Evolutionary conservation across 1,140 invertebrate genomes (phyloP).

Genomic region (Argopecten irradians): DNA sequence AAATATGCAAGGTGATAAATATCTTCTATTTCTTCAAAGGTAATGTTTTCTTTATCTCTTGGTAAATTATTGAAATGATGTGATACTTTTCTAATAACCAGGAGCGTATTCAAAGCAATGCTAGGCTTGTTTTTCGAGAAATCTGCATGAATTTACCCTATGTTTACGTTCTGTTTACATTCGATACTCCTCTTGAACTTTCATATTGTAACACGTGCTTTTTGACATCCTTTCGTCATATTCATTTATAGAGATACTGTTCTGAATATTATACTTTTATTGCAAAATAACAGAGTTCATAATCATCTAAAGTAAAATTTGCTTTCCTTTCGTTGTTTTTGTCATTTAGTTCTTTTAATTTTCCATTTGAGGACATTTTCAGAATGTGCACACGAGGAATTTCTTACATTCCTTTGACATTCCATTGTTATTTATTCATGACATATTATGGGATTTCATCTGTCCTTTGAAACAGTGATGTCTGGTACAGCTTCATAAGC

Average conservation of each 20-base stretch:
- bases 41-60: neutral
- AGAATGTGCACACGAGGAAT: neutral
- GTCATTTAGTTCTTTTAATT: neutral
- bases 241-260: neutral
- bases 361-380: neutral
- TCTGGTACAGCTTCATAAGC: no score
- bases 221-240: slow-evolving; percentile 8
- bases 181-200: slow-evolving; percentile 15
- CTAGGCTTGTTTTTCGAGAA: neutral
- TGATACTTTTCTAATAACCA: neutral
- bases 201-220: slow-evolving; percentile 16
- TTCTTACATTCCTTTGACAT: neutral
- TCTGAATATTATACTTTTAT: neutral
- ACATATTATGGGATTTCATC: neutral
- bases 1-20: slow-evolving; percentile 4
- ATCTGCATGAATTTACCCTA: neutral
- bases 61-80: neutral
- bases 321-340: neutral
- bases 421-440: slow-evolving; percentile 18
- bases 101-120: neutral
- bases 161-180: slow-evolving; percentile 22
- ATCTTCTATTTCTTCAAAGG: neutral
- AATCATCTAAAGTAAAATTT: neutral
- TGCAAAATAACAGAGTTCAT: neutral
- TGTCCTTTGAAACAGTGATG: neutral